phyloP scores from a whole-genome alignment of 1,140 invertebrate species.

The Planococcus citri region DNA sequence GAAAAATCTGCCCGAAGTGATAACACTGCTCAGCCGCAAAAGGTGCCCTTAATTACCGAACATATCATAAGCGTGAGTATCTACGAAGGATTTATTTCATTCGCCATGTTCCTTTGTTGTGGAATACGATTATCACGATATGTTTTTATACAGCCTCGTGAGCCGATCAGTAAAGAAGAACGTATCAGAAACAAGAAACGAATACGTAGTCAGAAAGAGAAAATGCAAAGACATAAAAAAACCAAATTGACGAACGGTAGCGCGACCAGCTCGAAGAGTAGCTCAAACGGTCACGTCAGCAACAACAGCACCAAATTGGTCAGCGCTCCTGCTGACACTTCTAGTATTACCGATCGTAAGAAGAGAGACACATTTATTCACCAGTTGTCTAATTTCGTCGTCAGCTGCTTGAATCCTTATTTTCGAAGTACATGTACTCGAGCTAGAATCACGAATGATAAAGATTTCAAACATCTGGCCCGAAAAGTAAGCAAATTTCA shows the following conservation, averaged over 20 bases:
- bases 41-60: background rate
- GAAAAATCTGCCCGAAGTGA: background rate
- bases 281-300: slow-evolving; percentile 14
- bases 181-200: slow-evolving; percentile 45
- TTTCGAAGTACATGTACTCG: slow-evolving; percentile 67
- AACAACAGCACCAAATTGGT: slow-evolving; percentile 26
- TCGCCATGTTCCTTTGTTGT: too few relatives aligned
- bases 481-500: slow-evolving; percentile 61
- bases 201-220: slow-evolving; percentile 48
- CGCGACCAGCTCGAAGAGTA: background rate
- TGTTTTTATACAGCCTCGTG: background rate
- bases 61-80: slow-evolving; percentile 13
- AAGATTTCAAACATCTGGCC: slow-evolving; percentile 92
- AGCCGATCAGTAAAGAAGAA: background rate
- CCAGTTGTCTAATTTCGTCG: slow-evolving; percentile 79
- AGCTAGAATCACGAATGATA: slow-evolving; percentile 72
- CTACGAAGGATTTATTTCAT: too few relatives aligned
- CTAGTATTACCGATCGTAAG: slow-evolving; percentile 40
- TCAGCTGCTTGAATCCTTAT: slow-evolving; percentile 80
- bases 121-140: too few relatives aligned
- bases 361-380: slow-evolving; percentile 80
- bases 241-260: slow-evolving; percentile 39
- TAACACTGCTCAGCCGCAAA: background rate
- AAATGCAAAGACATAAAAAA: slow-evolving; percentile 55
- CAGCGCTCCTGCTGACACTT: slow-evolving; percentile 37